Evolutionary conservation across 1,140 invertebrate species (phyloP), one percentile per base, ranked within the genome.

Genomic region (Bombus soroeensis): DNA sequence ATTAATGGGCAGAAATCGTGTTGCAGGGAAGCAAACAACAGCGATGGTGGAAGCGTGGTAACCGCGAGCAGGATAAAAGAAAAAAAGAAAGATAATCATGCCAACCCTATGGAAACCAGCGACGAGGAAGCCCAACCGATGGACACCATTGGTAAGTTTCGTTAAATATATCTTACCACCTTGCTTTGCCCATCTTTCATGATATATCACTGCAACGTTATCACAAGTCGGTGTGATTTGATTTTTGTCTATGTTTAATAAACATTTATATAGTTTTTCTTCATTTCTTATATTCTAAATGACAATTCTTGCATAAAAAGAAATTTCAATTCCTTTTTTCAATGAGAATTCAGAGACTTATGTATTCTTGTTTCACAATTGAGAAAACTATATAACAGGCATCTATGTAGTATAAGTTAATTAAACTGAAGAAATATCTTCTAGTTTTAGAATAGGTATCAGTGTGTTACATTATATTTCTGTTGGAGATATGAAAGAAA

Each of bases 31-130:
- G 47, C 85, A 13, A 87, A 62, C 18, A 91, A 81, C 15, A 83
- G 90, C 32, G 90, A 90, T 32, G 71, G 66, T 62, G 59, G 47
- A 41, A 85, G 74, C 12, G 86, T 90, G 28, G 81, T 88, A 10
- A 88, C 87, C 39, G 89, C 89, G 73, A 88, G 90, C 39, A 94
- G 92, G 72, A 91, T 94, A 68, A 95, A 95, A 81, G 95, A 95
- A 43, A 95, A 95, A 83, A 95, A 95, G 86, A 95, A 95, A 81
- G 94, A 95, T 57, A 95, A 95, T 79, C 95, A 95, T 71, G 88
- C 93, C 39, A 93, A 89, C 15, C 92, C 94, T 1, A 94, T 95
- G 94, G 95, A 95, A 62, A 95, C 95, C 10, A 95, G 94, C 74
- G 95, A 95, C 84, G 95, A 95, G 53, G 95, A 95, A 25, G 92